phyloP scores from a whole-genome alignment of 1,140 invertebrate species.

The Leptonema lineaticorne region DNA sequence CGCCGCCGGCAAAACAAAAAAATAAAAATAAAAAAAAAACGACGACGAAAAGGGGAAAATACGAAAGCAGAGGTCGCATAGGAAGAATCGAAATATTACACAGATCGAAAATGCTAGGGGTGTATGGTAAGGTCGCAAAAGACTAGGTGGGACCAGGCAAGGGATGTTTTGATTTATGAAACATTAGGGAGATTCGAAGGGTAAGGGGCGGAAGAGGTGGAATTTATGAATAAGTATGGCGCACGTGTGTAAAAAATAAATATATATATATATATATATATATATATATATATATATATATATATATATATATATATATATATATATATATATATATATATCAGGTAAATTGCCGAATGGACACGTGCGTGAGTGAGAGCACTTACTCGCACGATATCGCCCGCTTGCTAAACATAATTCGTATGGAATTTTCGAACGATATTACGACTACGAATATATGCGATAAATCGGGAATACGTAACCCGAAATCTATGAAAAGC shows the following conservation, averaged over 20 bases:
- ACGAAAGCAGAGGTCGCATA: neutral
- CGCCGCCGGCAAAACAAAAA: neutral
- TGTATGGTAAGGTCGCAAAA: neutral
- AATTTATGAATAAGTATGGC: constrained; percentile 24
- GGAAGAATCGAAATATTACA: constrained; percentile 22
- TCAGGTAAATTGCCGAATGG: constrained; percentile 17
- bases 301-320: no score
- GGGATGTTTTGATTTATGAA: constrained; percentile 22
- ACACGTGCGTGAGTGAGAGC: constrained; percentile 18
- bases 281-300: no score
- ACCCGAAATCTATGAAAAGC: no score
- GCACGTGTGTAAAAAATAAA: constrained; percentile 3
- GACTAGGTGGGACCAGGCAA: neutral
- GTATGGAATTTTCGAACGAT: neutral
- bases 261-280: neutral
- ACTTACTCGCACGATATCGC: neutral
- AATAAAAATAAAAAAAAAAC: neutral
- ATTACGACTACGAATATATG: no score
- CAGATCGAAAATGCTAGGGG: no score
- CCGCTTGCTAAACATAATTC: neutral
- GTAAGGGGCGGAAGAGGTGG: constrained; percentile 8
- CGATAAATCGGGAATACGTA: no score
- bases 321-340: no score
- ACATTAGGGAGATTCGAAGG: constrained; percentile 18
- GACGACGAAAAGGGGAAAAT: neutral